A percentile compares a stretch with the other conserved stretches of the same genome.
Evolutionary conservation across 2,113 vertebrate genomes (phyloP).

Genomic region (Sinocyclocheilus anshuiensis): DNA sequence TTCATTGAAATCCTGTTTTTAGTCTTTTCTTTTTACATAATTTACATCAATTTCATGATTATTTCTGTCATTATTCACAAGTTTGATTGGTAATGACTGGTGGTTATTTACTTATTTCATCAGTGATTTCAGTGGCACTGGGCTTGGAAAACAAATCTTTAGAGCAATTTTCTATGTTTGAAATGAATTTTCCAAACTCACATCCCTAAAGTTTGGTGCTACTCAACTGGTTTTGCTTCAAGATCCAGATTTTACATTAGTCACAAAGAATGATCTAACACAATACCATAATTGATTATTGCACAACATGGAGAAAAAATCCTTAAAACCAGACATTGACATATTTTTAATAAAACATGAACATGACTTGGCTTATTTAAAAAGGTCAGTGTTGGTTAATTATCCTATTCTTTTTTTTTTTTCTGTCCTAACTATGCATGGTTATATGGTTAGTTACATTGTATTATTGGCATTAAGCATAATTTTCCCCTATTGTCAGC

Average conservation of each 20-base stretch:
- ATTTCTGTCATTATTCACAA: neutral
- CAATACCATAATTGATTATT: neutral
- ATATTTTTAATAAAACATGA: neutral
- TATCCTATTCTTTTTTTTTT: neutral
- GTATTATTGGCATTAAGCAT: neutral
- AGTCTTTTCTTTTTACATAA: neutral
- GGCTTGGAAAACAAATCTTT: neutral
- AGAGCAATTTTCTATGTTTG: neutral
- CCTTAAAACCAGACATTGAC: neutral
- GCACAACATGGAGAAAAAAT: neutral
- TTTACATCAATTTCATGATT: slow-evolving; percentile 11
- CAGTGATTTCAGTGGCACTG: neutral
- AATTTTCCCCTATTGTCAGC: neutral
- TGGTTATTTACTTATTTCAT: neutral
- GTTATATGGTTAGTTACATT: neutral
- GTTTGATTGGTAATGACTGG: neutral
- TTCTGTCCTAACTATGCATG: too few relatives aligned
- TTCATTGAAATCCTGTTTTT: neutral
- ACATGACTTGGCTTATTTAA: neutral
- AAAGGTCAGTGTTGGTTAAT: neutral
- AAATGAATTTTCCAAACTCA: neutral
- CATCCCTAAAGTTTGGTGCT: neutral
- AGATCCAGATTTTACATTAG: too few relatives aligned
- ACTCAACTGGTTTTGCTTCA: neutral
- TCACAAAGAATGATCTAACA: neutral